Conservation (phyloP, 2,797 vertebrate species). For the Corythornis leucogaster region DNA sequence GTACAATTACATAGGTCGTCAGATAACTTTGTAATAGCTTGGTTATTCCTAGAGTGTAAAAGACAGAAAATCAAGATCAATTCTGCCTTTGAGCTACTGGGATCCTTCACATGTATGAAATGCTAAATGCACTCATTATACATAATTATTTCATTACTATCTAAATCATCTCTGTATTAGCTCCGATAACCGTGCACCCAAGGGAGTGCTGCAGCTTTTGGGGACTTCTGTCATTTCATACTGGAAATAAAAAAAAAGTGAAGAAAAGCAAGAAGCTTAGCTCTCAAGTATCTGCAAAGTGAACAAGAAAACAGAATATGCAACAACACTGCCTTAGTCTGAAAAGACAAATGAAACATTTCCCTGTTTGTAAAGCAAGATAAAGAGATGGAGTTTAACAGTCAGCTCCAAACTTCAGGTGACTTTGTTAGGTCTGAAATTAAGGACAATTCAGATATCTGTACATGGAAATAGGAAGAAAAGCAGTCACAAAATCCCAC, state of each 20-base stretch:
- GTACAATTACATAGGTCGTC: neutral
- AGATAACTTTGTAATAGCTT: constrained; percentile 15
- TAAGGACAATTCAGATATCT: neutral
- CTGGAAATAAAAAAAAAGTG: neutral
- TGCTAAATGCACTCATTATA: constrained; percentile 66
- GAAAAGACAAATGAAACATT: constrained; percentile 33
- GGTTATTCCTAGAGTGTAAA: constrained; percentile 7
- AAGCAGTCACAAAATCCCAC: neutral
- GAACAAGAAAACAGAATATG: neutral
- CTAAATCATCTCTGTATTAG: constrained; percentile 66
- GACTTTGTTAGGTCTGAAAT: neutral
- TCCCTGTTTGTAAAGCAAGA: neutral
- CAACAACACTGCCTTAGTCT: neutral
- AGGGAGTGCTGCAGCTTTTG: constrained; percentile 58
- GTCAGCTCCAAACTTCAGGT: neutral
- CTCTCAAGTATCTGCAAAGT: neutral
- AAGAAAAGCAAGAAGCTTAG: neutral
- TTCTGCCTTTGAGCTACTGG: constrained; percentile 42
- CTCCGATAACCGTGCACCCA: constrained; percentile 56
- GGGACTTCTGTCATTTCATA: neutral
- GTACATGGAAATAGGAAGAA: neutral
- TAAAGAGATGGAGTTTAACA: neutral
- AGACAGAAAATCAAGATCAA: constrained; percentile 50
- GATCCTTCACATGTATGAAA: constrained; percentile 63
- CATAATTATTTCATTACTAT: constrained; percentile 72